Conservation (phyloP, 2,113 vertebrate species). For the Pollachius pollachius region DNA sequence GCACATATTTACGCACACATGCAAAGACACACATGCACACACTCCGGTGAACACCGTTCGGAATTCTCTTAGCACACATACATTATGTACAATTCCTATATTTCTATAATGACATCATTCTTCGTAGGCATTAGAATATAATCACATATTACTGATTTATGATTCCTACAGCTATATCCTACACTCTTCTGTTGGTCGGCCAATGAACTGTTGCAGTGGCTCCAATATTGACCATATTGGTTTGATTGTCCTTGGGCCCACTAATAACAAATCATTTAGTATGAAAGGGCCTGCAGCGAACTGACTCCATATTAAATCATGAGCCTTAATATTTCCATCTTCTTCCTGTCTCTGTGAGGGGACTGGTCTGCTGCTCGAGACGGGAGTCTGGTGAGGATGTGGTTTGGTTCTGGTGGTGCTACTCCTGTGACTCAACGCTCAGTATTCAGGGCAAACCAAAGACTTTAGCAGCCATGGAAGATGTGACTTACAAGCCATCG, state of each 20-base stretch:
- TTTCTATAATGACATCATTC: too few relatives aligned
- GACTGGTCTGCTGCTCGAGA: constrained; percentile 9
- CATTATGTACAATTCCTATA: too few relatives aligned
- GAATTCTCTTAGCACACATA: background rate
- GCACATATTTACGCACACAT: constrained; percentile 15
- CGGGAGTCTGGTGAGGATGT: constrained; percentile 49
- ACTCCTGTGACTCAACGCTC: constrained; percentile 51
- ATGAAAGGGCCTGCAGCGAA: too few relatives aligned
- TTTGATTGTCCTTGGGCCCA: too few relatives aligned
- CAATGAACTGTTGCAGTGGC: too few relatives aligned
- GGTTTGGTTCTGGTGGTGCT: constrained; percentile 36
- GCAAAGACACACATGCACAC: background rate
- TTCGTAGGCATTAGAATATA: too few relatives aligned
- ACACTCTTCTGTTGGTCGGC: background rate
- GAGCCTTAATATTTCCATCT: too few relatives aligned
- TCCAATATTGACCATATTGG: too few relatives aligned
- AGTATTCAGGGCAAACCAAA: constrained; percentile 47
- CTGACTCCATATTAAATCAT: too few relatives aligned
- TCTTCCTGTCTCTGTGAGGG: too few relatives aligned
- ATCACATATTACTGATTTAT: background rate
- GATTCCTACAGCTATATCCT: background rate
- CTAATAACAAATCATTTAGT: too few relatives aligned
- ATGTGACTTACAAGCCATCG: constrained; percentile 56
- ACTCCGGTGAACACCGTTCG: background rate
- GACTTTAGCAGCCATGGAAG: constrained; percentile 59